A percentile compares a stretch with the other conserved stretches of the same genome.
Evolutionary conservation across 1,140 invertebrate species (phyloP).

Genomic region (Elysia chlorotica): DNA sequence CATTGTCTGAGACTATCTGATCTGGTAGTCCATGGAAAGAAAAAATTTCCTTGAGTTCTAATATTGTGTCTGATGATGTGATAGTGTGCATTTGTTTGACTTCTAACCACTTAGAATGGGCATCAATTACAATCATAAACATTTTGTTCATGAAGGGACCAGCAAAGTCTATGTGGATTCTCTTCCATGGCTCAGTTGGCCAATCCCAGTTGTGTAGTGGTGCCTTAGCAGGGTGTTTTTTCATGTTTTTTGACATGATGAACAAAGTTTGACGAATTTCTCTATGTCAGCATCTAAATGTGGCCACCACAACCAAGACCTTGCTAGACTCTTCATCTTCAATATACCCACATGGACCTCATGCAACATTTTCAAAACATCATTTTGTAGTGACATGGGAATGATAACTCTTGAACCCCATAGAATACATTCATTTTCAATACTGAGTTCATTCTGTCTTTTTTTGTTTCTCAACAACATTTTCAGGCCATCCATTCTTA

Average conservation of each 20-base stretch:
- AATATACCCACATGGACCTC: conserved; percentile 64
- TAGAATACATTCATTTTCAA: conserved; percentile 28
- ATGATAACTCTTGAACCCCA: conserved; percentile 48
- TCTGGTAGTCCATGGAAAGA: conserved; percentile 35
- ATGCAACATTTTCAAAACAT: conserved; percentile 62
- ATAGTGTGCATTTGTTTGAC: conserved; percentile 25
- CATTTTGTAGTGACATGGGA: conserved; percentile 54
- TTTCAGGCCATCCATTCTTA: background rate
- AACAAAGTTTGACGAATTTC: conserved; percentile 58
- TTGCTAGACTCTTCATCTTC: conserved; percentile 65
- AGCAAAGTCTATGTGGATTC: conserved; percentile 39
- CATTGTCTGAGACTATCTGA: conserved; percentile 54
- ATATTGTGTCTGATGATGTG: conserved; percentile 26
- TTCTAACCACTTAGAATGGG: conserved; percentile 35
- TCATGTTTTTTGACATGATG: conserved; percentile 47
- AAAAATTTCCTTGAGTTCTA: conserved; percentile 16
- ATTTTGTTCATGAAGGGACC: conserved; percentile 33
- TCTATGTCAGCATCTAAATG: conserved; percentile 63
- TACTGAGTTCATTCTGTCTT: conserved; percentile 44
- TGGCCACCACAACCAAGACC: conserved; percentile 66
- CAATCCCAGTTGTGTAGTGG: conserved; percentile 32
- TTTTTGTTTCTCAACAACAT: no score
- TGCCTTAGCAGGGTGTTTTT: conserved; percentile 19
- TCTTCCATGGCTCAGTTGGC: conserved; percentile 21
- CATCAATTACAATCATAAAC: conserved; percentile 28